Evolutionary conservation across 2,888 invertebrate genomes (phyloP).

Genomic region (Alentia gelatinosa): DNA sequence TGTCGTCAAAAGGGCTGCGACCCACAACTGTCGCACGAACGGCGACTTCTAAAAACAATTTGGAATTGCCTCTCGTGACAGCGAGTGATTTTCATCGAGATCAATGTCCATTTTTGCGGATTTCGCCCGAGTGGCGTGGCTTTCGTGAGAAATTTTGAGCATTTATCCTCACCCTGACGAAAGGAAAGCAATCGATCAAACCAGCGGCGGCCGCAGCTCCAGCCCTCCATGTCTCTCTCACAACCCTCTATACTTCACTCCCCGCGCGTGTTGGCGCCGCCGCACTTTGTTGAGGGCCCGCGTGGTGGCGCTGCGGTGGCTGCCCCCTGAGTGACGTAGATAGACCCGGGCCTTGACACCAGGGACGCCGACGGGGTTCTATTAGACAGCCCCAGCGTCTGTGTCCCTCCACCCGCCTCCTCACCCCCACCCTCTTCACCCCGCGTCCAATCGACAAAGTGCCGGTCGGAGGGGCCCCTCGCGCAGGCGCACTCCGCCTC

Average conservation of each 20-base stretch:
- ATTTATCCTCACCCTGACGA: constrained; percentile 3
- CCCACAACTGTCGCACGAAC: neutral
- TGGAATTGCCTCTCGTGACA: constrained; percentile 50
- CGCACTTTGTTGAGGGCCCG: neutral
- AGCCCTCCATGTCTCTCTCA: too few relatives aligned
- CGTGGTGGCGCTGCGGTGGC: constrained; percentile 2
- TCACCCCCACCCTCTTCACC: neutral
- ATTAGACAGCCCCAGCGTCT: neutral
- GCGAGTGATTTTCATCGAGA: constrained; percentile 41
- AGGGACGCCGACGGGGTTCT: neutral
- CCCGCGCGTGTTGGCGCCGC: neutral
- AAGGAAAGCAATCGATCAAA: constrained; percentile 41
- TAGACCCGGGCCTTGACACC: neutral
- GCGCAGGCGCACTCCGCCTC: neutral
- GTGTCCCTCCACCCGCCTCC: neutral
- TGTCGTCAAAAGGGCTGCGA: neutral
- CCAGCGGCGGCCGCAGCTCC: neutral
- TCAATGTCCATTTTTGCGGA: constrained; percentile 50
- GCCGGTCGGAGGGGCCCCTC: neutral
- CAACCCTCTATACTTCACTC: too few relatives aligned
- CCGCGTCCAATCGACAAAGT: neutral
- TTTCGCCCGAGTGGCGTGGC: constrained; percentile 17
- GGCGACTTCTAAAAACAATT: constrained; percentile 42
- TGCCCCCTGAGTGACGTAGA: constrained; percentile 33
- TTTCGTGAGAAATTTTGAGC: constrained; percentile 54